These are phyloP conservation scores for Monoplex corrugatus DNA, from an alignment of 2,888 invertebrate species.

Conservation along the genomic window DNA sequence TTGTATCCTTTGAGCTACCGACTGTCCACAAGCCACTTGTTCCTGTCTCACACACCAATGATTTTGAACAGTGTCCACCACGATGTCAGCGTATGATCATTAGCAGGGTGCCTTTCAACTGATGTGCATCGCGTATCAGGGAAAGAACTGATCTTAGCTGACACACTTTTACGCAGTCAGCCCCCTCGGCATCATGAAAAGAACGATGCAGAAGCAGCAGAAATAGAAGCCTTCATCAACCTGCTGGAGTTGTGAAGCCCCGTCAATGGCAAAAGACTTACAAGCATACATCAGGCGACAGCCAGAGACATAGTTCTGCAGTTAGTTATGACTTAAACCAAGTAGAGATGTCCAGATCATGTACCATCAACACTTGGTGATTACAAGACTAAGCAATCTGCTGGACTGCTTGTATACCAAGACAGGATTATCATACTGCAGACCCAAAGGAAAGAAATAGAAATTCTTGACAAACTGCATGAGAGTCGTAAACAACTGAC, in stretches of 20 bases:
- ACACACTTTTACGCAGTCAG: slow-evolving; percentile 6
- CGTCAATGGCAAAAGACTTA: neutral
- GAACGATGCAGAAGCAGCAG: neutral
- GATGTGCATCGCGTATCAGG: no score
- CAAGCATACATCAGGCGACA: neutral
- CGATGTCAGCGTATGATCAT: slow-evolving; percentile 31
- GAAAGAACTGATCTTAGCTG: slow-evolving; percentile 32
- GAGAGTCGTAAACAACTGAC: neutral
- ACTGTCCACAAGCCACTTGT: slow-evolving; percentile 36
- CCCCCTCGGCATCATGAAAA: neutral
- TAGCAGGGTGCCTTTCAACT: neutral
- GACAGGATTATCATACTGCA: neutral
- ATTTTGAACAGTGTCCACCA: neutral
- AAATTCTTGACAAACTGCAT: neutral
- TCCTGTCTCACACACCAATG: no score
- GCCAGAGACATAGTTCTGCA: neutral
- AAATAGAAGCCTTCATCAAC: neutral
- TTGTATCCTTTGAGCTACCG: neutral
- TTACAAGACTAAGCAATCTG: neutral
- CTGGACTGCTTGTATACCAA: neutral
- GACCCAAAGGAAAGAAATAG: neutral
- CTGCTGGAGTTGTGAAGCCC: neutral
- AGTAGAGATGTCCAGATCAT: neutral
- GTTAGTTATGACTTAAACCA: slow-evolving; percentile 11
- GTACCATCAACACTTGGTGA: neutral